These are phyloP conservation scores for Nothocercus julius DNA, from an alignment of 2,113 vertebrate species.

Conservation along the genomic window DNA sequence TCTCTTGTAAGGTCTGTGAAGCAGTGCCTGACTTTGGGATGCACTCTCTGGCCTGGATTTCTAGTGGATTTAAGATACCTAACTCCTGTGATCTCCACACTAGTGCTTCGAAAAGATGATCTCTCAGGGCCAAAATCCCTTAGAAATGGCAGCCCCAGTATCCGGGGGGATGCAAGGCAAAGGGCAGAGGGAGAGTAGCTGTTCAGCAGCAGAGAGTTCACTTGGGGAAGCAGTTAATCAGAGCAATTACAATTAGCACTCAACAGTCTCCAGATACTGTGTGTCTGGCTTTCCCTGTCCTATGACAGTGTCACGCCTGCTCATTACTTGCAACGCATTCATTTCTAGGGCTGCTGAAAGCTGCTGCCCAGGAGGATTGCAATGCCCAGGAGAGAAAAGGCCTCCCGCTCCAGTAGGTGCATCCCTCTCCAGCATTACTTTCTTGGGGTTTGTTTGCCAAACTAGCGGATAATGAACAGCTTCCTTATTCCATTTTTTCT, in stretches of 20 bases:
- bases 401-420: background rate
- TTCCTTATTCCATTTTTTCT: background rate
- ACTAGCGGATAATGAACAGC: background rate
- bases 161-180: background rate
- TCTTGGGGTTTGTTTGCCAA: background rate
- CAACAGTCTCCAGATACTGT: background rate
- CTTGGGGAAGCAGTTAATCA: background rate
- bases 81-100: background rate
- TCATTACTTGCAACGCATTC: conserved; percentile 21
- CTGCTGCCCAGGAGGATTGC: background rate
- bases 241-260: background rate
- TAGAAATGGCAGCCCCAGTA: background rate
- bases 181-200: rapidly evolving
- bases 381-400: background rate
- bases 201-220: background rate
- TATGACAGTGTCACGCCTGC: background rate
- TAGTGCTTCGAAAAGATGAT: background rate
- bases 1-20: background rate
- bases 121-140: background rate
- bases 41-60: background rate
- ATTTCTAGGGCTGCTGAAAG: background rate
- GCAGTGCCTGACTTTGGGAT: background rate
- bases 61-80: background rate
- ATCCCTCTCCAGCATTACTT: background rate
- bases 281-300: background rate